Conservation (phyloP, 2,797 vertebrate genomes). For the Rhabdomys pumilio region DNA sequence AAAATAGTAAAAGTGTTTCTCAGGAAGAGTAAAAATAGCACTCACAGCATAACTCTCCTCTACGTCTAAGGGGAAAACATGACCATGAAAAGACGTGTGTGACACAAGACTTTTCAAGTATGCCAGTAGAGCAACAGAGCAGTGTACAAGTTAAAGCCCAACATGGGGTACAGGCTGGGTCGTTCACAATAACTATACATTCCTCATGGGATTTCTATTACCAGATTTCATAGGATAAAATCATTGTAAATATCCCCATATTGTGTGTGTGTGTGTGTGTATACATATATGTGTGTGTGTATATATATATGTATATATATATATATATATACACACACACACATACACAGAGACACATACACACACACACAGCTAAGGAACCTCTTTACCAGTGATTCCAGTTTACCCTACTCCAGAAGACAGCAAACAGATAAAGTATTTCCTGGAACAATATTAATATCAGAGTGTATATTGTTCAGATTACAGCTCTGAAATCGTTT, state of each 20-base stretch:
- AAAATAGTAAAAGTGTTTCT: neutral
- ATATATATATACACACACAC: neutral
- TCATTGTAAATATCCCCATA: slow-evolving; percentile 84
- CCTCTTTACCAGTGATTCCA: slow-evolving; percentile 83
- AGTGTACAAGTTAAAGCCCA: neutral
- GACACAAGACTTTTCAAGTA: neutral
- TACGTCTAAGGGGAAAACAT: neutral
- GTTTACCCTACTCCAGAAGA: slow-evolving; percentile 76
- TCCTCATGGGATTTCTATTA: slow-evolving; percentile 86
- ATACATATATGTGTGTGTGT: too few relatives aligned
- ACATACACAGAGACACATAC: neutral
- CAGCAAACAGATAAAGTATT: slow-evolving; percentile 87
- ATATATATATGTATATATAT: too few relatives aligned
- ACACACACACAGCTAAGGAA: slow-evolving; percentile 84
- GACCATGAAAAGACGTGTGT: neutral
- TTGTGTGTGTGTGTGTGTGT: neutral
- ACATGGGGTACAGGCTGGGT: neutral
- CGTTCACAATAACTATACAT: neutral
- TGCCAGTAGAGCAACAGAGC: neutral
- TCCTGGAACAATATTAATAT: slow-evolving; percentile 84
- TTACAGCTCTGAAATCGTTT: slow-evolving; percentile 82
- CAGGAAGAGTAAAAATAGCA: neutral
- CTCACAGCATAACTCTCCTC: neutral
- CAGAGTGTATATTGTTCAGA: slow-evolving; percentile 82
- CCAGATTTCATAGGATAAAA: slow-evolving; percentile 87